Conservation (phyloP, 2,888 invertebrate genomes). For the Metellina segmentata region DNA sequence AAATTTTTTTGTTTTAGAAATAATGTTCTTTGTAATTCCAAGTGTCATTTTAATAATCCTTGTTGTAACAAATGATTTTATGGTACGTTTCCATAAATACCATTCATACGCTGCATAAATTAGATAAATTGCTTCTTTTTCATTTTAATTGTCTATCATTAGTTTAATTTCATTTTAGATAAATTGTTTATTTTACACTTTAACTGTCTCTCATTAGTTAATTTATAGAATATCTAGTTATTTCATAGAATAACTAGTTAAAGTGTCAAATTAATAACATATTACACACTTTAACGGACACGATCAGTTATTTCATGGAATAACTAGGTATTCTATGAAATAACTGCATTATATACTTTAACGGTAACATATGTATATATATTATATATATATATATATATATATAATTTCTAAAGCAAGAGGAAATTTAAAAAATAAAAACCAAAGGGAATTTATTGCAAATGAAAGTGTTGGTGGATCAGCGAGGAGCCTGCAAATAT, state of each 20-base stretch:
- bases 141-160: conserved; percentile 35
- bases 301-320: conserved; percentile 72
- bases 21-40: too few relatives aligned
- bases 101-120: conserved; percentile 63
- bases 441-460: too few relatives aligned
- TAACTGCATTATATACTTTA: conserved; percentile 73
- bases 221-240: too few relatives aligned
- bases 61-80: conserved; percentile 46
- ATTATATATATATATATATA: too few relatives aligned
- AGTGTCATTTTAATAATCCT: too few relatives aligned
- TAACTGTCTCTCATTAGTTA: too few relatives aligned
- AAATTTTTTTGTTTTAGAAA: too few relatives aligned
- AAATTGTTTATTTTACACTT: too few relatives aligned
- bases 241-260: conserved; percentile 3
- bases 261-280: conserved; percentile 64
- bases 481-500: too few relatives aligned
- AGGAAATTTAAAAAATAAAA: too few relatives aligned
- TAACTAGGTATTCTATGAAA: conserved; percentile 70
- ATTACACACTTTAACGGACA: conserved; percentile 68
- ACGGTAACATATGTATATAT: conserved; percentile 66
- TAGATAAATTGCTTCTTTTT: conserved; percentile 62
- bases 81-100: conserved; percentile 57
- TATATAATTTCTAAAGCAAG: too few relatives aligned
- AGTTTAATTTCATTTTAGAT: neutral
- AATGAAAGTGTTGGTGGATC: too few relatives aligned